phyloP scores from a whole-genome alignment of 2,113 vertebrate genomes.

The Antennarius striatus region DNA sequence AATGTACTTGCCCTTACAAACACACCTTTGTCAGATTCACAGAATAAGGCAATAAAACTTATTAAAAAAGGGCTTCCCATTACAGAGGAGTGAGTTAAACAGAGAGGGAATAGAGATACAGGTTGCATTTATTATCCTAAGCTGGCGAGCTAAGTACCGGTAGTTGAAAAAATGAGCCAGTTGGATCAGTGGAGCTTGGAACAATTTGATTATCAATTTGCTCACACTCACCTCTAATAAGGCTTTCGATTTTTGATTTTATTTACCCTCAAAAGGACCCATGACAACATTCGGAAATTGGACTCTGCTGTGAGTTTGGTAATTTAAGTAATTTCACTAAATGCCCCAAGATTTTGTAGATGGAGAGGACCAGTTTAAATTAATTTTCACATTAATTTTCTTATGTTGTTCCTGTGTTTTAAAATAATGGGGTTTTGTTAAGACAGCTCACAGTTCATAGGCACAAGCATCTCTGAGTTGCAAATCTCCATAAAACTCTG shows the following conservation, averaged over 20 bases:
- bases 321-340: background rate
- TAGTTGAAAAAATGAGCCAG: conserved; percentile 1
- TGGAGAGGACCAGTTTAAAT: background rate
- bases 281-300: background rate
- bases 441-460: no score
- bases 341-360: background rate
- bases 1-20: background rate
- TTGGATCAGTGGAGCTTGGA: conserved; percentile 6
- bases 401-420: background rate
- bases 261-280: background rate
- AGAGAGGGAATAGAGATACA: background rate
- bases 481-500: no score
- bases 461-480: no score
- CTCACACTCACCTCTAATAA: conserved; percentile 1
- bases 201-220: background rate
- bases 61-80: no score
- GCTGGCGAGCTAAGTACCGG: background rate
- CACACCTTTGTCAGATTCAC: background rate
- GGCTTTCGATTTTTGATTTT: background rate
- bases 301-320: background rate
- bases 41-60: background rate
- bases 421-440: background rate
- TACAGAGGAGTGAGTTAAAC: no score
- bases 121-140: background rate
- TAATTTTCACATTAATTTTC: background rate